phyloP scores from a whole-genome alignment of 2,113 vertebrate species.

The Pimephales promelas region DNA sequence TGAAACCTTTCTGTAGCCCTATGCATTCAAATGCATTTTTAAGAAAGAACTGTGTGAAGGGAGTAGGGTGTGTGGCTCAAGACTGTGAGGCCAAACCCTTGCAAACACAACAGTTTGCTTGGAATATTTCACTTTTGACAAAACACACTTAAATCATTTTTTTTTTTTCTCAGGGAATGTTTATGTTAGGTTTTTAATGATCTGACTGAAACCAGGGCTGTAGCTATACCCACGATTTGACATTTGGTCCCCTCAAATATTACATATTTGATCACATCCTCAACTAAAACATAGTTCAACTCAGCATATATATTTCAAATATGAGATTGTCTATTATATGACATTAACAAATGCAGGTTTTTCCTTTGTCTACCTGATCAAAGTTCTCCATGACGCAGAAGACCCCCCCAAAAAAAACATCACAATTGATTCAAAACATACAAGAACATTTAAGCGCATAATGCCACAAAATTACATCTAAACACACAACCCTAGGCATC shows the following conservation, averaged over 20 bases:
- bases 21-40: constrained; percentile 28
- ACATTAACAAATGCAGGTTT: not conserved
- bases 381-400: not conserved
- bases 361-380: not conserved
- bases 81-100: constrained; percentile 1
- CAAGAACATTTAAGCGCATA: too few relatives aligned
- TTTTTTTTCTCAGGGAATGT: not conserved
- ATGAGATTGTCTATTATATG: not conserved
- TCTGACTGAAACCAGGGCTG: not conserved
- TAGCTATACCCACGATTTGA: not conserved
- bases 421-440: not conserved
- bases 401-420: not conserved
- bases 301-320: not conserved
- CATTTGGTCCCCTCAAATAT: not conserved
- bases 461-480: not conserved
- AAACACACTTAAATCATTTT: not conserved
- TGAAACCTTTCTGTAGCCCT: constrained; percentile 1
- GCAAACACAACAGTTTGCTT: constrained; percentile 24
- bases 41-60: not conserved
- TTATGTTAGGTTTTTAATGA: not conserved
- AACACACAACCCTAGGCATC: not conserved
- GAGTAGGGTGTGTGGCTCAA: constrained; percentile 27
- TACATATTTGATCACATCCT: not conserved
- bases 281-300: not conserved
- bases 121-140: not conserved